These are phyloP conservation scores for Oncorhynchus kisutch DNA, from an alignment of 2,113 vertebrate genomes.

Conservation along the genomic window DNA sequence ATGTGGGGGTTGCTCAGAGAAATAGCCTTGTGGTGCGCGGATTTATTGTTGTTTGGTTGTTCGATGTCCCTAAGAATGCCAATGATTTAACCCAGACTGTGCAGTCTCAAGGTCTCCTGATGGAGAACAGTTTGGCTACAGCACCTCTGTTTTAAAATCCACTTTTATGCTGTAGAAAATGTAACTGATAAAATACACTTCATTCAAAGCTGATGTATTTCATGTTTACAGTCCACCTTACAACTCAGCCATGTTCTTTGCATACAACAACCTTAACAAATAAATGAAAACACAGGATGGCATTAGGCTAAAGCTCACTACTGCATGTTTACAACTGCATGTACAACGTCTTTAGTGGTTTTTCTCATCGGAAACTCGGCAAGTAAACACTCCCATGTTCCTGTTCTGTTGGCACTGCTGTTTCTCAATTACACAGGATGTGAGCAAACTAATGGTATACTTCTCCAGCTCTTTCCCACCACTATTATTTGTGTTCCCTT, in stretches of 20 bases:
- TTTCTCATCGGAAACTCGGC: constrained; percentile 34
- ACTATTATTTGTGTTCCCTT: too few species aligned
- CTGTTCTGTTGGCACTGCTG: constrained; percentile 38
- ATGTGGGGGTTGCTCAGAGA: too few species aligned
- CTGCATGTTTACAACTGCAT: background rate
- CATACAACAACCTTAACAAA: constrained; percentile 24
- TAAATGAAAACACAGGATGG: constrained; percentile 51
- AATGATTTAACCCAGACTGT: too few species aligned
- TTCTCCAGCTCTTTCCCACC: background rate
- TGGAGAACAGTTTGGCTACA: too few species aligned
- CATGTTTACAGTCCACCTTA: constrained; percentile 57
- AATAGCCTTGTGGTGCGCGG: too few species aligned
- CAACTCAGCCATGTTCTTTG: constrained; percentile 58
- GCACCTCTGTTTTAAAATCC: background rate
- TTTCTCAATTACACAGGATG: constrained; percentile 12
- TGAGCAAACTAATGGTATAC: too few species aligned
- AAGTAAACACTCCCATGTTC: constrained; percentile 38
- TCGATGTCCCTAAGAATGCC: too few species aligned
- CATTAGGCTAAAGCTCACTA: too few species aligned
- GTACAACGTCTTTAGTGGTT: constrained; percentile 44
- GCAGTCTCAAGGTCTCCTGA: too few species aligned
- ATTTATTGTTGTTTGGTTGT: too few species aligned
- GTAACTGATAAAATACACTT: too few species aligned
- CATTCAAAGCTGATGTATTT: too few species aligned
- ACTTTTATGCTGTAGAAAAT: background rate